Conservation (phyloP, 2,113 vertebrate species). For the Nerophis lumbriciformis region DNA sequence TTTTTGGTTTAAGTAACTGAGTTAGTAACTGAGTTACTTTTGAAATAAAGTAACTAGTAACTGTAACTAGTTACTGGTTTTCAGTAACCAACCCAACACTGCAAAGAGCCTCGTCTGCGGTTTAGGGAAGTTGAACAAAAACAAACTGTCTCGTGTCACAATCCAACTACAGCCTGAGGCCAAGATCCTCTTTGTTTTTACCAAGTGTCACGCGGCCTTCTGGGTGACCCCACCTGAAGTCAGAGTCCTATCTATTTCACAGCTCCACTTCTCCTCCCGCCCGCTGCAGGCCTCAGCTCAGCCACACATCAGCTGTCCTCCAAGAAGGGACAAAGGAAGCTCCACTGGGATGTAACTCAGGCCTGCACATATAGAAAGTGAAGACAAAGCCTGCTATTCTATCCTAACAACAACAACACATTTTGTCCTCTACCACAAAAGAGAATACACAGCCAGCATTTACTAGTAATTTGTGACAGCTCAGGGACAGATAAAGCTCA, state of each 20-base stretch:
- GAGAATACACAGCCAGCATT: conserved; percentile 32
- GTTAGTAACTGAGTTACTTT: no score
- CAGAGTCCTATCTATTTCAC: conserved; percentile 42
- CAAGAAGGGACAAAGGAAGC: conserved; percentile 49
- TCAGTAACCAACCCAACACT: no score
- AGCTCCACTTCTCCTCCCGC: conserved; percentile 12
- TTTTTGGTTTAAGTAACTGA: no score
- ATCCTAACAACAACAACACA: conserved; percentile 49
- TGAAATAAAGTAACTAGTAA: no score
- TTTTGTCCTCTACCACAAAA: conserved; percentile 48
- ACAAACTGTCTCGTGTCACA: conserved; percentile 40
- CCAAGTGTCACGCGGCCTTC: conserved; percentile 26
- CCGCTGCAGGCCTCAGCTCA: conserved; percentile 26
- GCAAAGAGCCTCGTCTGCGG: conserved; percentile 32
- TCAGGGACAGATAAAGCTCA: background rate
- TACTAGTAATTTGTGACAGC: conserved; percentile 8
- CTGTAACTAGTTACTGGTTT: no score
- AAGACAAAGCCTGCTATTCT: conserved; percentile 56
- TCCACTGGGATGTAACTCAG: conserved; percentile 55
- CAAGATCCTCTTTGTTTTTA: conserved; percentile 46
- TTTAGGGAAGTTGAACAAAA: conserved; percentile 40
- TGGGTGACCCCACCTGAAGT: conserved; percentile 50
- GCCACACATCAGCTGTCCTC: conserved; percentile 36
- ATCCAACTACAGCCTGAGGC: conserved; percentile 38
- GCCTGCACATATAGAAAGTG: conserved; percentile 45